Evolutionary conservation across 2,797 vertebrate species (phyloP), one percentile per base, ranked within the genome.

Genomic region (Danio albolineatus): DNA sequence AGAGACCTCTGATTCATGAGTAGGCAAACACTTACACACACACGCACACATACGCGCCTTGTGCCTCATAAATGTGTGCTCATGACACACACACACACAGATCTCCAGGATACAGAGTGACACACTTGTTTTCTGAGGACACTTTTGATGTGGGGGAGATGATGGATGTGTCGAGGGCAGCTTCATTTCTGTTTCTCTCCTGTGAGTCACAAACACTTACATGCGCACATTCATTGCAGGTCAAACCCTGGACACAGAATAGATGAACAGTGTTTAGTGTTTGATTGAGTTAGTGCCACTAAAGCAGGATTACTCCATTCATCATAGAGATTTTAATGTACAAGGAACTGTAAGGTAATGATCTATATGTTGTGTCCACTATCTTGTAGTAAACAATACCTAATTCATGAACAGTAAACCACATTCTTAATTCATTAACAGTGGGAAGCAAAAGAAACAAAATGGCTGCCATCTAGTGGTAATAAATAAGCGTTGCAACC

Each of bases 1-100:
- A 72, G 76, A 88, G 80, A 46, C 73, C 61, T 76, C 82, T 82
- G 77, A 76, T 64, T 83, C n/a, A 39, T 49, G 71, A 71, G 64
- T 75, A 10, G 64, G 72, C 75, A 78, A 79, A 82, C 72, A 65
- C 46, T 67, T 57, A 36, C 19, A 39, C 12, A 46, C 76, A 75
- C 28, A 28, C 28, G n/a, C n/a, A 28, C 28, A 28, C 28, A 28
- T 28, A 28, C 28, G 65, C 17, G 38, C 54, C 64, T 65, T n/a
- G 19, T 14, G 76, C 73, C 61, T 67, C 62, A 57, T 54, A 62
- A 61, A 70, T 39, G 46, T 54, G 51, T 43, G 54, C 10, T 51
- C 36, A 74, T 46, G 38, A 38, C 69, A 60, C 73, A 75, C 43
- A 59, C 6, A 39, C 62, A 71, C 49, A 73, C 36, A 57, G 16